These are phyloP conservation scores for Glomeris marginata DNA, from an alignment of 2,888 invertebrate genomes.

Conservation along the genomic window DNA sequence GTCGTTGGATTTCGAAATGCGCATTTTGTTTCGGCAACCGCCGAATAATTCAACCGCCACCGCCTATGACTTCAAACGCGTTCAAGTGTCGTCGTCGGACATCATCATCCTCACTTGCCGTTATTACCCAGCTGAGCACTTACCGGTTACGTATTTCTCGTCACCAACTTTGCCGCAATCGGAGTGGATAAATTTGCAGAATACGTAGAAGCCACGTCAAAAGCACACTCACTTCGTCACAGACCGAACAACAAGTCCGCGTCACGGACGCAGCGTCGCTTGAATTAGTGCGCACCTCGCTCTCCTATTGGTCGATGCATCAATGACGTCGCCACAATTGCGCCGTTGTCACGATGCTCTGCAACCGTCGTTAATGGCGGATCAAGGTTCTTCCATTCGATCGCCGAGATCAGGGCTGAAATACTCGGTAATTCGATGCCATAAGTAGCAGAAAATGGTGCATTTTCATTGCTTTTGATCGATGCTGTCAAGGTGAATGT, in stretches of 20 bases:
- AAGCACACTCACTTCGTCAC: slow-evolving; percentile 17
- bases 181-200: slow-evolving; percentile 79
- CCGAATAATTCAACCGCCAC: too few relatives aligned
- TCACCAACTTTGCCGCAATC: slow-evolving; percentile 85
- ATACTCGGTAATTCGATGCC: too few relatives aligned
- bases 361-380: too few relatives aligned
- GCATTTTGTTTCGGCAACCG: too few relatives aligned
- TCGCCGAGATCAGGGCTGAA: too few relatives aligned
- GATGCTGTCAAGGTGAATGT: too few relatives aligned
- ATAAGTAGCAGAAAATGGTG: too few relatives aligned
- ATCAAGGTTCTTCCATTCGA: too few relatives aligned
- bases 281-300: background rate
- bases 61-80: too few relatives aligned
- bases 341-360: too few relatives aligned
- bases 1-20: too few relatives aligned
- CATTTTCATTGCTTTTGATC: too few relatives aligned
- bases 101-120: slow-evolving; percentile 24
- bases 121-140: slow-evolving; percentile 29
- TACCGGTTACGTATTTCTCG: slow-evolving; percentile 78
- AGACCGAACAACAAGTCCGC: slow-evolving; percentile 11
- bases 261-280: slow-evolving; percentile 5
- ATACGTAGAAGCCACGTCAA: slow-evolving; percentile 48
- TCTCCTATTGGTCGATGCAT: slow-evolving; percentile 2
- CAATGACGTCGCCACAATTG: slow-evolving; percentile 4
- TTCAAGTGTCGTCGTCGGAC: slow-evolving; percentile 17